Evolutionary conservation across 2,797 vertebrate species (phyloP).

Genomic region (Melopsittacus undulatus): DNA sequence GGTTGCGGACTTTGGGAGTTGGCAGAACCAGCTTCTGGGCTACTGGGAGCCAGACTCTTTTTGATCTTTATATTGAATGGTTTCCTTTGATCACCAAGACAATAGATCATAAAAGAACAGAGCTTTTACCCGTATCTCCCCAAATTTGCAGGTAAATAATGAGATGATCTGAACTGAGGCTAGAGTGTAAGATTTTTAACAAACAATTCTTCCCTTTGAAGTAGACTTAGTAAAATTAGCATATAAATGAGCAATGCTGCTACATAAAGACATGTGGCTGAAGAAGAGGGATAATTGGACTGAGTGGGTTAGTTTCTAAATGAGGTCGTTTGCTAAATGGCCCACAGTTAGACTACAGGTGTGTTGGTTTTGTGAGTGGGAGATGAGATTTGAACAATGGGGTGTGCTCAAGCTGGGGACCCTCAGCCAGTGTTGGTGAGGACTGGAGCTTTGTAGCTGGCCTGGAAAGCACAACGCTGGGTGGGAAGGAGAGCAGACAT

Average conservation of each 20-base stretch:
- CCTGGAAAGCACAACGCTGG: neutral
- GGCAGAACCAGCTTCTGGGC: conserved; percentile 62
- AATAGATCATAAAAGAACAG: conserved; percentile 72
- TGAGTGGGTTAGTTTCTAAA: conserved; percentile 24
- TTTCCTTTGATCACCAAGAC: conserved; percentile 77
- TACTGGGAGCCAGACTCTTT: conserved; percentile 69
- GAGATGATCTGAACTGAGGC: conserved; percentile 64
- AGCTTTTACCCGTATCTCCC: conserved; percentile 62
- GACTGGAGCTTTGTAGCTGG: neutral
- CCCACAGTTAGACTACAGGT: neutral
- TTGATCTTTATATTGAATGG: conserved; percentile 73
- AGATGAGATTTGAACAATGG: neutral
- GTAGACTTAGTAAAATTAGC: conserved; percentile 71
- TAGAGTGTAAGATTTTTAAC: conserved; percentile 68
- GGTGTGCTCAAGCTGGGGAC: neutral
- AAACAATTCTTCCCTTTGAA: conserved; percentile 76
- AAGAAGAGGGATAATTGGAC: conserved; percentile 42
- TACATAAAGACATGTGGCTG: conserved; percentile 23
- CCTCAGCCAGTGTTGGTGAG: accelerated
- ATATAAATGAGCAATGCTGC: conserved; percentile 63
- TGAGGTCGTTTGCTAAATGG: conserved; percentile 24
- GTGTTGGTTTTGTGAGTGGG: accelerated
- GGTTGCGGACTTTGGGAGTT: conserved; percentile 31
- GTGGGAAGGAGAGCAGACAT: neutral
- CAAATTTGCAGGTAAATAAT: conserved; percentile 78